phyloP scores from a whole-genome alignment of 2,797 vertebrate species.

The Mallotus villosus region DNA sequence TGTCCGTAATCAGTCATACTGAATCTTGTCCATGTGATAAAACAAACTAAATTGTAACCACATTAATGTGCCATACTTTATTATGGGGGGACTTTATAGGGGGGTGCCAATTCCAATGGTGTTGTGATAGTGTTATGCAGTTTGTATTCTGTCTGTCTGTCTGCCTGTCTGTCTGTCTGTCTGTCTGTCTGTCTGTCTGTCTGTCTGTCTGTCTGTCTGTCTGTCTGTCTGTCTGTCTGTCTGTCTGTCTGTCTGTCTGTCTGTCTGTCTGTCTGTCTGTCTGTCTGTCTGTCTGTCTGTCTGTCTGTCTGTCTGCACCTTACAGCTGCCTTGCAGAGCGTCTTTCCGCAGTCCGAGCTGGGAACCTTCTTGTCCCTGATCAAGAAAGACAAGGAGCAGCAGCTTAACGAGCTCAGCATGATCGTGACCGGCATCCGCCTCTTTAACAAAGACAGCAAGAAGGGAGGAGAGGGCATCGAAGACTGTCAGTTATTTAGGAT shows the following conservation, averaged over 20 bases:
- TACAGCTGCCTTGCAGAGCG: conserved; percentile 87
- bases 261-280: background rate
- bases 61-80: too few relatives aligned
- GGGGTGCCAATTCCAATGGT: too few relatives aligned
- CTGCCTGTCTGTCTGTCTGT: too few relatives aligned
- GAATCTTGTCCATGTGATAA: background rate
- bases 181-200: background rate
- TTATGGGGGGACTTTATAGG: too few relatives aligned
- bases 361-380: conserved; percentile 78
- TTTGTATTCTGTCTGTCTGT: too few relatives aligned
- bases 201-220: too few relatives aligned
- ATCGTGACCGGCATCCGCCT: conserved; percentile 87
- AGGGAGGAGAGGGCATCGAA: conserved; percentile 75
- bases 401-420: conserved; percentile 81
- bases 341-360: conserved; percentile 84
- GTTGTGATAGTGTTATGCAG: too few relatives aligned
- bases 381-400: conserved; percentile 85
- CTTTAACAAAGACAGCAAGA: conserved; percentile 82
- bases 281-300: background rate
- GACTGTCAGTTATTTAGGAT: conserved; percentile 71
- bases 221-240: too few relatives aligned
- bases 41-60: too few relatives aligned
- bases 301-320: conserved; percentile 18
- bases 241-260: background rate
- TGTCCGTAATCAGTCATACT: background rate